phyloP scores from a whole-genome alignment of 2,888 invertebrate species.

The Gisinianus flammeolus region DNA sequence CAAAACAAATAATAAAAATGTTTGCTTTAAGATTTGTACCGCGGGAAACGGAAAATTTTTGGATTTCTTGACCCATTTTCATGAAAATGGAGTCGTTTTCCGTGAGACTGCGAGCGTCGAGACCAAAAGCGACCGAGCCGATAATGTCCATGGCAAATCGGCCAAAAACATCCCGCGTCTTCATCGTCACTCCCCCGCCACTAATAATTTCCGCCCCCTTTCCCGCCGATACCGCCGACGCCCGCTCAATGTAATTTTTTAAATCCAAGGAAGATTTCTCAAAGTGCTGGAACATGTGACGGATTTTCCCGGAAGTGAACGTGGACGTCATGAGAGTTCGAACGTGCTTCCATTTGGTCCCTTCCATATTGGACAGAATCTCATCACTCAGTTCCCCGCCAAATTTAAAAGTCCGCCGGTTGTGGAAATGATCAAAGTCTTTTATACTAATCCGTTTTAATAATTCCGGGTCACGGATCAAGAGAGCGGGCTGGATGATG shows the following conservation, averaged over 20 bases:
- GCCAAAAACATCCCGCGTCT: slow-evolving; percentile 48
- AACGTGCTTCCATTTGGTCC: slow-evolving; percentile 51
- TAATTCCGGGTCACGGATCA: slow-evolving; percentile 47
- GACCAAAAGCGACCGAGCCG: no score
- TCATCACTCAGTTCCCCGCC: slow-evolving; percentile 35
- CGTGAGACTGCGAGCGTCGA: slow-evolving; percentile 60
- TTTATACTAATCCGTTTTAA: slow-evolving; percentile 50
- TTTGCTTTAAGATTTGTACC: no score
- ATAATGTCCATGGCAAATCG: slow-evolving; percentile 60
- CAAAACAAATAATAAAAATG: neutral
- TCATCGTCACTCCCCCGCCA: slow-evolving; percentile 1
- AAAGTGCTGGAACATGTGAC: slow-evolving; percentile 51
- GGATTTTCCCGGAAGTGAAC: no score
- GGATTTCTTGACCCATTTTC: slow-evolving; percentile 51
- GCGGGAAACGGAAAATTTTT: slow-evolving; percentile 1
- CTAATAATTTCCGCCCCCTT: neutral
- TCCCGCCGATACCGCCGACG: no score
- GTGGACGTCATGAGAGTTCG: slow-evolving; percentile 44
- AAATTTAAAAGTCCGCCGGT: slow-evolving; percentile 28
- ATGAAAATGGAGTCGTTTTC: slow-evolving; percentile 62
- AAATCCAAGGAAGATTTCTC: slow-evolving; percentile 43
- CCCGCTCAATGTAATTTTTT: neutral
- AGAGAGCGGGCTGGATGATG: slow-evolving; percentile 40
- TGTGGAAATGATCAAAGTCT: slow-evolving; percentile 50
- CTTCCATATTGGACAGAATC: slow-evolving; percentile 37